Evolutionary conservation across 2,888 invertebrate species (phyloP).

Genomic region (Eupithecia subumbrata): DNA sequence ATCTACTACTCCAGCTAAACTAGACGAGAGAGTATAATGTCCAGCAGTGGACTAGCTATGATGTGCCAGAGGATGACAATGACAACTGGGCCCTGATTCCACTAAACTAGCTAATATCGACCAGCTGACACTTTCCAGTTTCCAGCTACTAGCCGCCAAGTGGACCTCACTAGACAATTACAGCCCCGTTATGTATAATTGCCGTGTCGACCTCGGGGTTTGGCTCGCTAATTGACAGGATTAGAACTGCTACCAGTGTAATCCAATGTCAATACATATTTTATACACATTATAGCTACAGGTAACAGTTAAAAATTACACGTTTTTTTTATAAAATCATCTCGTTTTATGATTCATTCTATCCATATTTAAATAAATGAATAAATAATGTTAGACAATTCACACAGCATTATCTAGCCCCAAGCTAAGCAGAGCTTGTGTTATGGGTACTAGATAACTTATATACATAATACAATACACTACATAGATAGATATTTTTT

Average conservation of each 20-base stretch:
- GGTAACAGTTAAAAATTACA: too few species aligned
- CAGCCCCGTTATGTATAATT: not conserved
- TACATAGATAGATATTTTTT: too few species aligned
- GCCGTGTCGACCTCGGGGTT: not conserved
- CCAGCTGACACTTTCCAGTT: not conserved
- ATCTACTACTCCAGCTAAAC: not conserved
- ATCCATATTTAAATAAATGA: too few species aligned
- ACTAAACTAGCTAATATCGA: not conserved
- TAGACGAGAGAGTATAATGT: too few species aligned
- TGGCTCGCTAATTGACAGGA: not conserved
- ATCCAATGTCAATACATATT: not conserved
- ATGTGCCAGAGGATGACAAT: not conserved
- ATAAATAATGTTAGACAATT: too few species aligned
- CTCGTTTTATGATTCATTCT: too few species aligned
- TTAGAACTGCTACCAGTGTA: not conserved
- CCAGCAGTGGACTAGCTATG: not conserved
- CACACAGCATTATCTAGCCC: too few species aligned
- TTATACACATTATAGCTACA: not conserved
- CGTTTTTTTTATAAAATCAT: too few species aligned
- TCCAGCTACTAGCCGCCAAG: not conserved
- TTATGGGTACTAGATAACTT: too few species aligned
- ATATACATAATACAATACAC: too few species aligned
- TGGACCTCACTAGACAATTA: not conserved
- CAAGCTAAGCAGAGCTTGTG: too few species aligned
- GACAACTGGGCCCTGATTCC: not conserved